A percentile compares a stretch with the other conserved stretches of the same genome.
Conservation (phyloP, 2,888 invertebrate genomes). For the Dasypogon diadema region DNA sequence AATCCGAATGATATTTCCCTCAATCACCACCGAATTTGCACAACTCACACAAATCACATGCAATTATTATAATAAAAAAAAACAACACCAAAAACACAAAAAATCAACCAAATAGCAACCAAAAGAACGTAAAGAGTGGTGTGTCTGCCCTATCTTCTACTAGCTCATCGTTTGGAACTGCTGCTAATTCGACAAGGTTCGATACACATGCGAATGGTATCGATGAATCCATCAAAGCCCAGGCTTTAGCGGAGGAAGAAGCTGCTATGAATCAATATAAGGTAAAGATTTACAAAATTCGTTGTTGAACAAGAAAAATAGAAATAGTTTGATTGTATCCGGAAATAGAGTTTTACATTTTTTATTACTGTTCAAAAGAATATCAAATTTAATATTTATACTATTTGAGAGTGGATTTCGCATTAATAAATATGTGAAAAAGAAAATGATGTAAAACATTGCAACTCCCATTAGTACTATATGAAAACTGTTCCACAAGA, state of each 20-base stretch:
- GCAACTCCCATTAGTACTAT: too few relatives aligned
- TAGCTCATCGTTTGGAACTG: constrained; percentile 88
- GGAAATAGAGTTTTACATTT: too few relatives aligned
- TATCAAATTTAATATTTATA: too few relatives aligned
- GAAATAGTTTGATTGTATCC: too few relatives aligned
- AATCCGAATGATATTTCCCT: constrained; percentile 44
- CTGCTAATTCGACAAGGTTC: constrained; percentile 80
- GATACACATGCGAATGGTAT: constrained; percentile 80
- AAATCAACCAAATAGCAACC: constrained; percentile 74
- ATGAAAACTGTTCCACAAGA: too few relatives aligned
- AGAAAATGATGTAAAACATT: too few relatives aligned
- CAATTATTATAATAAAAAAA: too few relatives aligned
- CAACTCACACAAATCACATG: constrained; percentile 51
- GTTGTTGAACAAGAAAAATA: too few relatives aligned
- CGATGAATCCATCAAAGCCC: constrained; percentile 86
- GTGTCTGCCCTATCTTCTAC: constrained; percentile 90
- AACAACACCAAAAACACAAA: constrained; percentile 57
- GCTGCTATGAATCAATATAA: constrained; percentile 96
- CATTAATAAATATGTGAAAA: too few relatives aligned
- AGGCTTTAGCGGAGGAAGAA: constrained; percentile 95
- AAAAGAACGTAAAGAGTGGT: constrained; percentile 90
- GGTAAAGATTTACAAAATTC: constrained; percentile 73
- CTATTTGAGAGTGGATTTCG: too few relatives aligned
- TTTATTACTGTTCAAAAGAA: too few relatives aligned
- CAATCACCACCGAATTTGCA: constrained; percentile 53